Base-by-base conservation (phyloP, 1,140 invertebrate genomes). In the Wiebesia pumilae region DNA sequence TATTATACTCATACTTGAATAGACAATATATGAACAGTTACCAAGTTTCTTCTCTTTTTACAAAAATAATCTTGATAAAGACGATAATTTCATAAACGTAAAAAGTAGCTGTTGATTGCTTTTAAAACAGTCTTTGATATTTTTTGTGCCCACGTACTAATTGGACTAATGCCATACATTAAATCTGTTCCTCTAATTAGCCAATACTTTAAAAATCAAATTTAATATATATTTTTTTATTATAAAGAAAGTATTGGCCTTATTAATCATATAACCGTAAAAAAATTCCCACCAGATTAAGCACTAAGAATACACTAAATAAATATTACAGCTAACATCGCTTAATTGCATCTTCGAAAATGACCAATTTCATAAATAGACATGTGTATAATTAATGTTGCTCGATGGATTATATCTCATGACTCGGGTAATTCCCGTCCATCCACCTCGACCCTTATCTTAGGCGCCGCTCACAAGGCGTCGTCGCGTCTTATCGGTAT, bases 141-240 rank as follows among this genome's bases (percentile, higher is more conserved):
- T 65, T 65, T 65, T 65, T n/a, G 30, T n/a, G 9, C 27, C 75
- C 47, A 43, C 71, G 51, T 62, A 71, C 82, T 77, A 43, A 83
- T 83, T 83, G 81, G 81, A 71, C 14, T 9, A 58, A 19, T 73
- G 81, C 67, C 43, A 73, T 58, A 16, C n/a, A 0, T 71, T 7
- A 16, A 19, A 71, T 35, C 69, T 71, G 69, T 38, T 35, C 10
- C 69, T 71, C 33, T 65, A 65, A 14, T n/a, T 65, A 30, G 43
- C 43, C 12, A 47, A 47, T 47, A 12, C 12, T 47, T 47, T 47
- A 47, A 47, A 47, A 47, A 4, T 7, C 43, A 4, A 47, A 7
- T 47, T 47, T 7, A 47, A 47, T 7, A 7, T 47, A 7, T 47
- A 47, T 4, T 47, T 4, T 47, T 47, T 47, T 47, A 7, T 7